Evolutionary conservation across 2,113 vertebrate species (phyloP).

Genomic region (Callocephalon fimbriatum): DNA sequence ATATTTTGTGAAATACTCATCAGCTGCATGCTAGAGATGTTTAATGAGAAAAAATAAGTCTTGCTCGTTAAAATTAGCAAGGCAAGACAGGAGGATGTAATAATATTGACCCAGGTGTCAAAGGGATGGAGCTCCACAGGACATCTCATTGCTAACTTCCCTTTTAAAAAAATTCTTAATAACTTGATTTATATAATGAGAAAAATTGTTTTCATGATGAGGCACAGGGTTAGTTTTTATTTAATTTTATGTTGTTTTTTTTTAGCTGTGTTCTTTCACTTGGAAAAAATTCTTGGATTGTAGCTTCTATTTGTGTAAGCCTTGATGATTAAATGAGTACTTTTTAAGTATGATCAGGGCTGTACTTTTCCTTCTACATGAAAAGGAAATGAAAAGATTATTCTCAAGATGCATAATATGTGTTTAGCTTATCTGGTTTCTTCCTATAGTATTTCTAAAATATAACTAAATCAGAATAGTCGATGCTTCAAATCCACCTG

Average conservation of each 20-base stretch:
- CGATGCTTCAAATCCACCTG: background rate
- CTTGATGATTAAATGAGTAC: background rate
- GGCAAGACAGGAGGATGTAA: background rate
- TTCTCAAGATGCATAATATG: no score
- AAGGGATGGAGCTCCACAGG: background rate
- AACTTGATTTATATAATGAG: background rate
- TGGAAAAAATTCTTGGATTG: background rate
- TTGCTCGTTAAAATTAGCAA: background rate
- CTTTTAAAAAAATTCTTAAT: background rate
- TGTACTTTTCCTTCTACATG: background rate
- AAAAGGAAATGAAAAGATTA: no score
- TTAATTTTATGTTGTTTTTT: background rate
- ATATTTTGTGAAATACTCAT: background rate
- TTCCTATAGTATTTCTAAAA: background rate
- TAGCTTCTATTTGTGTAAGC: fast-evolving
- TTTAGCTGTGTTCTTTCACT: background rate
- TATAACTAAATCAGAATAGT: background rate
- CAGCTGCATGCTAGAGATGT: background rate
- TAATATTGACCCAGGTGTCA: background rate
- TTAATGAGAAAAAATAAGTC: background rate
- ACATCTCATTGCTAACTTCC: background rate
- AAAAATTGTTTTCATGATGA: background rate
- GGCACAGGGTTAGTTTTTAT: fast-evolving
- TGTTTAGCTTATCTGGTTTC: background rate
- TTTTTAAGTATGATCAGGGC: background rate